Base-by-base conservation (phyloP, 2,797 vertebrate genomes). In the Enteromius argenteus region DNA sequence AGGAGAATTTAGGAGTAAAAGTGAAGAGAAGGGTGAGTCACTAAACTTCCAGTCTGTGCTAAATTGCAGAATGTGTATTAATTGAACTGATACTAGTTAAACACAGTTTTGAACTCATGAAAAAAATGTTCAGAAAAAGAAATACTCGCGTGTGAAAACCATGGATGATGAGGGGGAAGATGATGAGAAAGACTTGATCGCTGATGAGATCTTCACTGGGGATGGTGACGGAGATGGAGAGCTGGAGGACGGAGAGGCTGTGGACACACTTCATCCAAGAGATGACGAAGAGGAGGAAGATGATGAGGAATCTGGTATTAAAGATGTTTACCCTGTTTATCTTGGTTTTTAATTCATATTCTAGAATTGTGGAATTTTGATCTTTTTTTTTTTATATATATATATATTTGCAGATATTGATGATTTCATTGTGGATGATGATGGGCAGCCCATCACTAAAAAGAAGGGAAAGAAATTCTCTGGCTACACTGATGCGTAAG, bases 1-100 rank as follows among this genome's bases (percentile, higher is more conserved):
- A 99, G 87, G 98, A 99, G 91, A 99, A 99, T 90, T 92, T 99
- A 93, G 98, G 98, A 0, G 98, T 99, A 77, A 99, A 99, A 99
- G 97, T 99, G 80, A 99, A 99, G 94, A 95, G 98, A 71, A 97
- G 94, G 92, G 95, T 98, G 92, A 96, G 96, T 73, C 30, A 23
- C 13, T n/a, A 23, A 84, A 19, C 21, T 32, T 73, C 21, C 19
- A n/a, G 11, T 2, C 62, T 56, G 3, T 46, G 10, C 56, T 66
- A 9, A 19, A 35, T 78, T 64, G n/a, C 11, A 37, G 3, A 13
- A 17, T 19, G 17, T 51, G 19, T 32, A 0, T 19, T 66, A 0
- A 32, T 32, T 21, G 21, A 79, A 49, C 17, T 35, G 27, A 32
- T 35, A 15, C 2, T 6, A 74, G 30, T 56, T 35, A 15, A 56